Conservation (phyloP, 2,797 vertebrate genomes). For the Rhodeus uyekii region DNA sequence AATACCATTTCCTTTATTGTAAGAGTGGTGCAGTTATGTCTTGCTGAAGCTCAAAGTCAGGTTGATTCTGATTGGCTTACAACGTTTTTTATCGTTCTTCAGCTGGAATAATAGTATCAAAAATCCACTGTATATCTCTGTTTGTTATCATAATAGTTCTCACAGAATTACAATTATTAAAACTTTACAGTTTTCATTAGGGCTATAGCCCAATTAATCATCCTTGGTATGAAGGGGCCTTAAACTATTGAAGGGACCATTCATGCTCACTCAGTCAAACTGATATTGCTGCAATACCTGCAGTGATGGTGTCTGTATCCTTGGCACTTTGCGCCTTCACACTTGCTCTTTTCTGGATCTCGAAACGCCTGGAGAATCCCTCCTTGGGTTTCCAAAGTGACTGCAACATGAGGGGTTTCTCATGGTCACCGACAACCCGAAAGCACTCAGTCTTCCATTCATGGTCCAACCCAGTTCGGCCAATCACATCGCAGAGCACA, state of each 20-base stretch:
- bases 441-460: conserved; percentile 80
- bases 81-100: not conserved
- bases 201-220: not conserved
- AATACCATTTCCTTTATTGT: not conserved
- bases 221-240: not conserved
- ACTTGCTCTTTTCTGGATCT: conserved; percentile 72
- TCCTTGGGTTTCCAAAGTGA: conserved; percentile 83
- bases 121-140: not conserved
- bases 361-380: conserved; percentile 79
- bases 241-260: not conserved
- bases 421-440: conserved; percentile 75
- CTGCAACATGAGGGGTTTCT: conserved; percentile 80
- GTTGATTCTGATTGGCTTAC: not conserved
- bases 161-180: not conserved
- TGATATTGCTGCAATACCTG: conserved; percentile 66
- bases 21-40: not conserved
- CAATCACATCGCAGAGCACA: conserved; percentile 80
- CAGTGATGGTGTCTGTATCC: conserved; percentile 73
- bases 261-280: not conserved
- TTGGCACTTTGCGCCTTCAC: conserved; percentile 70
- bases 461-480: conserved; percentile 65
- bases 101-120: not conserved
- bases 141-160: not conserved
- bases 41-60: not conserved
- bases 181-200: too few species aligned